Evolutionary conservation across 1,140 invertebrate genomes (phyloP).

Genomic region (Ooceraea biroi): DNA sequence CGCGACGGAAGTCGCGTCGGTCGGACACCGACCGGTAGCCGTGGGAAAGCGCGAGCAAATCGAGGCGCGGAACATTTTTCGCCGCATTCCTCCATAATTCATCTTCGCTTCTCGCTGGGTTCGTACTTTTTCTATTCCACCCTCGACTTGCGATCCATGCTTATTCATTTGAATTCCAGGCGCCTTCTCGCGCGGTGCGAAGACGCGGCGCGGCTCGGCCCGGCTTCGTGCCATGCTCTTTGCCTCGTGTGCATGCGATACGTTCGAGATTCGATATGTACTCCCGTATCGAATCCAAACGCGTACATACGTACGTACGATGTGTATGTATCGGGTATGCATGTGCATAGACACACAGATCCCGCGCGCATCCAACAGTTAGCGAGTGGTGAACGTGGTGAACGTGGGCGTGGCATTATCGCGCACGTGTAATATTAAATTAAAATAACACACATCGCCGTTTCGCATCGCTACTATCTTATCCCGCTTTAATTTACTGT

Average conservation of each 20-base stretch:
- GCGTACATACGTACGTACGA: too few species aligned
- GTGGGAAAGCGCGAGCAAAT: conserved; percentile 68
- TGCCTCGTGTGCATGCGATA: conserved; percentile 4
- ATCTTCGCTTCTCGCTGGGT: conserved; percentile 67
- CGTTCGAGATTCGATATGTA: conserved; percentile 59
- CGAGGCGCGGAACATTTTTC: conserved; percentile 68
- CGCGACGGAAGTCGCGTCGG: conserved; percentile 25
- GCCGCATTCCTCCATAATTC: conserved; percentile 80
- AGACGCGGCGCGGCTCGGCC: conserved; percentile 30
- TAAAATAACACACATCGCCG: conserved; percentile 52
- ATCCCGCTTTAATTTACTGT: conserved; percentile 45
- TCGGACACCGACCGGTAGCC: conserved; percentile 14
- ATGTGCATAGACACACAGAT: background rate
- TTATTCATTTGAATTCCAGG: conserved; percentile 77
- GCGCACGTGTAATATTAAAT: conserved; percentile 55
- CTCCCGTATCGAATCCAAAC: conserved; percentile 35
- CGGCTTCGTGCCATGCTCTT: background rate
- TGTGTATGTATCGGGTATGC: background rate
- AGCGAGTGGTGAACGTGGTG: conserved; percentile 19
- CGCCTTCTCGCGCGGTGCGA: conserved; percentile 51
- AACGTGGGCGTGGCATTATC: conserved; percentile 49
- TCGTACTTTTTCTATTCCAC: conserved; percentile 67
- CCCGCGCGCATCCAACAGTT: conserved; percentile 10
- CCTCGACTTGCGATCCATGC: conserved; percentile 63
- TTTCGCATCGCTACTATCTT: conserved; percentile 35